Evolutionary conservation across 2,888 invertebrate species (phyloP), one percentile per base, ranked within the genome.

Genomic region (Aphrophora alni): DNA sequence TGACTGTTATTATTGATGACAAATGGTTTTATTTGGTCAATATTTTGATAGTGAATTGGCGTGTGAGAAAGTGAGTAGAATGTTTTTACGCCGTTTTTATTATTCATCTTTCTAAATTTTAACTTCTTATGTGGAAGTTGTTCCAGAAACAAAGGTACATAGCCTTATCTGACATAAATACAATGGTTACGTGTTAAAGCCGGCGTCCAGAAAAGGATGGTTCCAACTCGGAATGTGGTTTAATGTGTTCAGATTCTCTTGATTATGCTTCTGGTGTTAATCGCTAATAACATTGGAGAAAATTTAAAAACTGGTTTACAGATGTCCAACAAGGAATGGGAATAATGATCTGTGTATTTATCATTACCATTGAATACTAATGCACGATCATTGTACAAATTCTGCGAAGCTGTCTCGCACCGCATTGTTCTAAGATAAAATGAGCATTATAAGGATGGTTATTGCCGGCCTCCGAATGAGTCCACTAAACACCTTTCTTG

Each of bases 221-320:
- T 59, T 59, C 14, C 59, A n/a, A 59, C 21, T n/a, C 59, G 59
- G 59, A 59, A 59, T 59, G 59, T 21, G 59, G 59, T 59, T 59
- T 59, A 59, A 59, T 59, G 59, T 59, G 59, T 59, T 59, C 21
- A 59, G 59, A 59, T 59, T 59, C 59, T 21, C 59, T 59, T 21
- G 59, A 59, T 59, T 59, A 59, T 59, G n/a, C 59, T 59, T 59
- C n/a, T 59, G 21, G 59, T 59, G 59, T 59, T 59, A 59, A 59
- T 59, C 59, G 59, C 59, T 59, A 59, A 59, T 59, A 59, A 59
- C 59, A 59, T 14, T 59, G 59, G 59, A 59, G 59, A 59, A 59
- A 59, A 59, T 59, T 59, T 59, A 59, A 59, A 59, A 59, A 59
- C 59, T 21, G n/a, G 59, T 59, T 59, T 59, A 59, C 59, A 59